Conservation (phyloP, 2,888 invertebrate species). For the Himalopsyche kuldschensis region DNA sequence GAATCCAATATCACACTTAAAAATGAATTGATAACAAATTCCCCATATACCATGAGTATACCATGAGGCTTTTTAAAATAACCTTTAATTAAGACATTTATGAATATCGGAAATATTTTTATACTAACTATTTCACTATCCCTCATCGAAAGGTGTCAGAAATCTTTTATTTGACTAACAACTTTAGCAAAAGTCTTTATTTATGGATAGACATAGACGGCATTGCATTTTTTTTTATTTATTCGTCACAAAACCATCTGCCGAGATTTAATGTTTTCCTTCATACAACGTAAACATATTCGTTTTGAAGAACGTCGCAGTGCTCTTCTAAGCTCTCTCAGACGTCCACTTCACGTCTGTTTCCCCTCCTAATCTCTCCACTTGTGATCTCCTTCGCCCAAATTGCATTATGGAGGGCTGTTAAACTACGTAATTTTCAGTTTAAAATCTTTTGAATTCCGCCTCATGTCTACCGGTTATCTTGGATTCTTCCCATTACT, state of each 20-base stretch:
- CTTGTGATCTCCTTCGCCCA: constrained; percentile 28
- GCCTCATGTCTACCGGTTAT: constrained; percentile 6
- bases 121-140: too few relatives aligned
- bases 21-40: too few relatives aligned
- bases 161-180: too few relatives aligned
- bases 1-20: too few relatives aligned
- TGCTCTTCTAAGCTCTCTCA: constrained; percentile 13
- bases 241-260: background rate
- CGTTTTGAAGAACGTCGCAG: constrained; percentile 5
- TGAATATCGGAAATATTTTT: too few relatives aligned
- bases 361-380: constrained; percentile 9
- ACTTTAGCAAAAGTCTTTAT: background rate
- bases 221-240: too few relatives aligned
- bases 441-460: constrained; percentile 32
- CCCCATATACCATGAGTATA: too few relatives aligned
- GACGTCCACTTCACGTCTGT: constrained; percentile 17
- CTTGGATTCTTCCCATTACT: constrained; percentile 11
- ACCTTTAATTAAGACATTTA: too few relatives aligned
- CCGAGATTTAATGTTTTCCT: background rate
- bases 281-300: background rate
- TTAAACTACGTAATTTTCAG: constrained; percentile 39
- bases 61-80: too few relatives aligned
- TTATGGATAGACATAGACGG: too few relatives aligned
- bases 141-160: too few relatives aligned
- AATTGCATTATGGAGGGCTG: constrained; percentile 40